Evolutionary conservation across 2,113 vertebrate genomes (phyloP).

Genomic region (Cacatua alba): DNA sequence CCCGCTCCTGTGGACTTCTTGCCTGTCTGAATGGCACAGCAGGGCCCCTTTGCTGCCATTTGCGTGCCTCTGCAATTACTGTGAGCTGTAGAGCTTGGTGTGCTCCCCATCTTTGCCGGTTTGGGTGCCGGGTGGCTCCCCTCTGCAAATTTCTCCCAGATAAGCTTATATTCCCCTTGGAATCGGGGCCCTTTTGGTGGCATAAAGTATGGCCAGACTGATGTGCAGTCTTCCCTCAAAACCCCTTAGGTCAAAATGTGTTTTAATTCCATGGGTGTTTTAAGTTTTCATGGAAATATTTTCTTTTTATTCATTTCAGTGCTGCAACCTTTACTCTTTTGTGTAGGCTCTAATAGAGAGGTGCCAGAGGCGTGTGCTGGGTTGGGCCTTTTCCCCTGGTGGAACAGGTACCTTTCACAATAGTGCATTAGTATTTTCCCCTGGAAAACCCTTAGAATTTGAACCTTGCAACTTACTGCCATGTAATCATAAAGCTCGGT

Average conservation of each 20-base stretch:
- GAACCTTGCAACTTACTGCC: neutral
- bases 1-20: fast-evolving
- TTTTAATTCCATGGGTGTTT: neutral
- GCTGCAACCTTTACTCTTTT: neutral
- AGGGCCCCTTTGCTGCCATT: neutral
- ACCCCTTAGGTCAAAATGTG: neutral
- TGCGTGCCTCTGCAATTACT: neutral
- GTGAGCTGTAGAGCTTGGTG: neutral
- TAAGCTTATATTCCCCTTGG: neutral
- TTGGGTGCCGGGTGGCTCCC: neutral
- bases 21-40: fast-evolving
- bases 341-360: neutral
- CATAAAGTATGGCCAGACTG: neutral
- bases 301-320: neutral
- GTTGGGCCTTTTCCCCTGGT: neutral
- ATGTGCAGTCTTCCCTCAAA: neutral
- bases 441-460: neutral
- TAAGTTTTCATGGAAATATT: neutral
- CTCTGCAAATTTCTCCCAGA: neutral
- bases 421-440: neutral
- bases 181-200: neutral
- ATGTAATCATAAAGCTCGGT: neutral
- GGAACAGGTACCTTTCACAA: neutral
- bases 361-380: neutral
- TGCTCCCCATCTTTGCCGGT: neutral